These are phyloP conservation scores for Caenorhabditis japonica DNA, from an alignment of 2,888 invertebrate genomes.

Conservation along the genomic window DNA sequence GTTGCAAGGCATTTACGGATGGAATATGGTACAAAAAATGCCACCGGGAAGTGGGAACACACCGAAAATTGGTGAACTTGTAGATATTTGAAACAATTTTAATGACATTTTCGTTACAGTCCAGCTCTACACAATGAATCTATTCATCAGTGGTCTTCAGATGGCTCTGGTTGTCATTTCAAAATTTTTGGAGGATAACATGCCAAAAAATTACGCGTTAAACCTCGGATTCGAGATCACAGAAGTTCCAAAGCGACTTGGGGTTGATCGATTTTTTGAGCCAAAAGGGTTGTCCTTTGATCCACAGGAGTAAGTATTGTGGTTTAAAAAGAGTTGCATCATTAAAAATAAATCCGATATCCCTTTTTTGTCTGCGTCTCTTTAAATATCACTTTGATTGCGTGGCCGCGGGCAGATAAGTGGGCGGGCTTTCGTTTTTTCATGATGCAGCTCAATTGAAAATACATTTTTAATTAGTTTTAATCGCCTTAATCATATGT, in stretches of 20 bases:
- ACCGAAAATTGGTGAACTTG: conserved; percentile 67
- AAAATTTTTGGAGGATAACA: conserved; percentile 15
- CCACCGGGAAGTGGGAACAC: conserved; percentile 73
- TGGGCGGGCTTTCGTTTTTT: too few species aligned
- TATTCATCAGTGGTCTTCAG: conserved; percentile 44
- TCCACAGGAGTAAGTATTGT: conserved; percentile 70
- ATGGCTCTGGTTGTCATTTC: conserved; percentile 5
- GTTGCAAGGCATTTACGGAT: conserved; percentile 69
- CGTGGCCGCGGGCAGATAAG: too few species aligned
- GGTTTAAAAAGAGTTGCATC: too few species aligned
- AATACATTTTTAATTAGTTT: too few species aligned
- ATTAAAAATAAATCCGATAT: too few species aligned
- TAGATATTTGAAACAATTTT: neutral
- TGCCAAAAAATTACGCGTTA: conserved; percentile 25
- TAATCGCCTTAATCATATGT: too few species aligned
- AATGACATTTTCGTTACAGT: conserved; percentile 35
- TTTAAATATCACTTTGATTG: too few species aligned
- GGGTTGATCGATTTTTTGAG: conserved; percentile 53
- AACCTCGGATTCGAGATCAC: conserved; percentile 37
- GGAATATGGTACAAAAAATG: conserved; percentile 67
- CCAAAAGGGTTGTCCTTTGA: conserved; percentile 71
- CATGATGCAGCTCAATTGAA: too few species aligned
- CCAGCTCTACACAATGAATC: conserved; percentile 54
- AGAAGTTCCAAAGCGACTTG: conserved; percentile 27
- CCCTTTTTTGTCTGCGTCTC: too few species aligned